Conservation (phyloP, 2,113 vertebrate species). For the Nothocercus nigrocapillus region DNA sequence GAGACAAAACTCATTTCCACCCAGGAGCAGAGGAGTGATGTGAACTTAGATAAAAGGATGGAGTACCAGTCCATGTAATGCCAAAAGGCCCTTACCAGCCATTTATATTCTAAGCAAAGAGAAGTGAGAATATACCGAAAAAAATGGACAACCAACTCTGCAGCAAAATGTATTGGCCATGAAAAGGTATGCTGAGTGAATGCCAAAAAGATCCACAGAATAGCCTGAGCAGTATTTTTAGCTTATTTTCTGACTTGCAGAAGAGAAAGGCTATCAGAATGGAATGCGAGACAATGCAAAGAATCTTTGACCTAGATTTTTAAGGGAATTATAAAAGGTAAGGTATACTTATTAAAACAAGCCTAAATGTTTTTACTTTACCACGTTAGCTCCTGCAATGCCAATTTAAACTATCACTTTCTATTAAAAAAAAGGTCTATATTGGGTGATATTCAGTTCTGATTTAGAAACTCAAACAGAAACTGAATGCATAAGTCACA, state of each 20-base stretch:
- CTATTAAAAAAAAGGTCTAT: conserved; percentile 32
- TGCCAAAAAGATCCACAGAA: background rate
- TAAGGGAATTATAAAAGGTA: conserved; percentile 56
- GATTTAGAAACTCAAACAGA: conserved; percentile 67
- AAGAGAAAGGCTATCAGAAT: conserved; percentile 27
- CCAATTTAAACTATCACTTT: conserved; percentile 75
- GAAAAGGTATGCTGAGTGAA: background rate
- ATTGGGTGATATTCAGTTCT: conserved; percentile 55
- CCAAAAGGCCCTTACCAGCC: background rate
- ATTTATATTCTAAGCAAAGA: background rate
- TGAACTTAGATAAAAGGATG: background rate
- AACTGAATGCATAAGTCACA: conserved; percentile 61
- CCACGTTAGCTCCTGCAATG: conserved; percentile 62
- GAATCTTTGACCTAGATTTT: conserved; percentile 68
- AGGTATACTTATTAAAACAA: conserved; percentile 72
- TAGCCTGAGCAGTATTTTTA: background rate
- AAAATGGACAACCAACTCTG: background rate
- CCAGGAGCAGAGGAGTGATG: background rate
- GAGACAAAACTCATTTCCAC: conserved; percentile 44
- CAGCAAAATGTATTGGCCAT: background rate
- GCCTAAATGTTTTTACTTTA: conserved; percentile 58
- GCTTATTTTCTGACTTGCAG: conserved; percentile 28
- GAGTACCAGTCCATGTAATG: background rate
- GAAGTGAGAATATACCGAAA: background rate
- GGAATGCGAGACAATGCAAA: conserved; percentile 54